These are phyloP conservation scores for Lissocephala sabroskyi DNA, from an alignment of 2,888 invertebrate genomes.

Conservation along the genomic window DNA sequence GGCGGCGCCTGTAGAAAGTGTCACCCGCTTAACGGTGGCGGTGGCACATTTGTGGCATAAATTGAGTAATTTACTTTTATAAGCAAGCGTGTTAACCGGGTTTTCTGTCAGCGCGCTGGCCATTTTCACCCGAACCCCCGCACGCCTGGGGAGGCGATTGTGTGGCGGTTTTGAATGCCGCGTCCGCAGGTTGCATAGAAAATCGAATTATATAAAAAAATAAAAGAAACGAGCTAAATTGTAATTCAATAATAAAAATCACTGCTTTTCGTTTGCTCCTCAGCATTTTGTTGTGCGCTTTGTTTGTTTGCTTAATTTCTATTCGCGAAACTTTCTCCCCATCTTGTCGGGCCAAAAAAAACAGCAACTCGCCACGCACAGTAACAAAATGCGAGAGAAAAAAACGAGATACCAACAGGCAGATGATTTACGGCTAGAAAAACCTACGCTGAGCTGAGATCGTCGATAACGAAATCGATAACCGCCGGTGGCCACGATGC, in stretches of 20 bases:
- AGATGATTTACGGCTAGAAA: conserved; percentile 52
- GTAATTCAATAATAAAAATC: too few relatives aligned
- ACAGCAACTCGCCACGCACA: too few relatives aligned
- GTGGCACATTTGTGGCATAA: conserved; percentile 42
- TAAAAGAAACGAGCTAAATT: too few relatives aligned
- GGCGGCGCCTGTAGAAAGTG: conserved; percentile 43
- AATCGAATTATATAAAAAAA: too few relatives aligned
- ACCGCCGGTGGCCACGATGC: conserved; percentile 14
- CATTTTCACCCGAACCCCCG: background rate
- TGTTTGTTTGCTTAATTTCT: conserved; percentile 32
- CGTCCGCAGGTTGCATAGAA: too few relatives aligned
- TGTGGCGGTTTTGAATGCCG: too few relatives aligned
- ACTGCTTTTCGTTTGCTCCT: conserved; percentile 19
- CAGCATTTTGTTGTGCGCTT: conserved; percentile 42
- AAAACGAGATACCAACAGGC: too few relatives aligned
- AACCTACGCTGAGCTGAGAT: too few relatives aligned
- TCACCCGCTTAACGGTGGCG: conserved; percentile 13
- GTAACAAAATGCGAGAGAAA: conserved; percentile 35
- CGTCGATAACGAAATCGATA: too few relatives aligned
- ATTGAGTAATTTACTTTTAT: conserved; percentile 44
- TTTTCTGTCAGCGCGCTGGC: background rate
- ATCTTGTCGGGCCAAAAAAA: conserved; percentile 41
- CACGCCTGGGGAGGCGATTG: too few relatives aligned
- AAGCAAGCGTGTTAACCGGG: background rate
- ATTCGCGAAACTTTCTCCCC: conserved; percentile 47